These are phyloP conservation scores for Steinernema khuongi DNA, from an alignment of 1,140 invertebrate species.

Conservation along the genomic window DNA sequence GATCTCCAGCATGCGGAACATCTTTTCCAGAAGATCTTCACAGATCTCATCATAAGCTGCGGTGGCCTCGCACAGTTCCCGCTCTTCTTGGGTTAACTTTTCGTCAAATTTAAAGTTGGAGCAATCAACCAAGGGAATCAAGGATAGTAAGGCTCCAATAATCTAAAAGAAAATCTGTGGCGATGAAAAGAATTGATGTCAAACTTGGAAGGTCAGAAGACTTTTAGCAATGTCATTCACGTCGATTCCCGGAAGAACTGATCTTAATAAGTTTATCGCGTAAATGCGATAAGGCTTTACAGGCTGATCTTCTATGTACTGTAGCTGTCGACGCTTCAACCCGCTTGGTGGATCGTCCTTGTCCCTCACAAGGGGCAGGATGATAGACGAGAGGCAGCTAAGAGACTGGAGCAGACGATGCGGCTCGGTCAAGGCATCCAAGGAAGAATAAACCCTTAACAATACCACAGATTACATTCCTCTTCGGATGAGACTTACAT, in stretches of 20 bases:
- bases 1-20: conserved; percentile 52
- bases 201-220: conserved; percentile 63
- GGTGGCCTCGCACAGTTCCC: conserved; percentile 62
- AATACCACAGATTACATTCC: conserved; percentile 38
- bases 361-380: conserved; percentile 60
- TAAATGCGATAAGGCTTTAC: conserved; percentile 64
- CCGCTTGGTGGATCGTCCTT: conserved; percentile 65
- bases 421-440: conserved; percentile 80
- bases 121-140: conserved; percentile 77
- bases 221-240: conserved; percentile 81
- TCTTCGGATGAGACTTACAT: conserved; percentile 62
- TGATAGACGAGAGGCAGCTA: conserved; percentile 37
- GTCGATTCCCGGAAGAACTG: conserved; percentile 78
- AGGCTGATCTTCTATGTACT: background rate
- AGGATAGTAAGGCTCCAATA: conserved; percentile 70
- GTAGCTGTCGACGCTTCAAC: conserved; percentile 57
- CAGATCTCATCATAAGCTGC: conserved; percentile 36
- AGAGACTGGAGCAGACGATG: conserved; percentile 64
- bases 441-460: conserved; percentile 67
- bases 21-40: conserved; percentile 31
- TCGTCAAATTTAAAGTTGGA: conserved; percentile 68
- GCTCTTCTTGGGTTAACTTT: conserved; percentile 69
- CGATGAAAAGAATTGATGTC: too few species aligned
- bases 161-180: too few species aligned
- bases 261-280: conserved; percentile 73